Conservation (phyloP, 2,113 vertebrate genomes). For the Anguilla rostrata region DNA sequence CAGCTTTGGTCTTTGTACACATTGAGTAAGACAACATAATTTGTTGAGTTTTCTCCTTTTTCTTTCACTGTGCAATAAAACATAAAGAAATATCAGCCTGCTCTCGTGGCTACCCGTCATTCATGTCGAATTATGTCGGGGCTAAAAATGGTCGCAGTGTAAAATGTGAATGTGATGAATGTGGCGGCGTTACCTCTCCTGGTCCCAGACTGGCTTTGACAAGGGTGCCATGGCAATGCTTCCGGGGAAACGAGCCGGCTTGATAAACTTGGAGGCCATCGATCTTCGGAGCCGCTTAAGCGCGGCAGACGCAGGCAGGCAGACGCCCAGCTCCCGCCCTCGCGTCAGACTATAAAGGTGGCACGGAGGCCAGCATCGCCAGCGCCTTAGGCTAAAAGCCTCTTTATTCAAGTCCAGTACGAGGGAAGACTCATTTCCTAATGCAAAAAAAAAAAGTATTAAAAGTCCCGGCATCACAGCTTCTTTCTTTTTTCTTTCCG, state of each 20-base stretch:
- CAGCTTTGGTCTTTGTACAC: not conserved
- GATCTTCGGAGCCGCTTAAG: not conserved
- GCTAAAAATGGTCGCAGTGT: not conserved
- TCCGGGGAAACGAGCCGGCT: not conserved
- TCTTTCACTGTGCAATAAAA: not conserved
- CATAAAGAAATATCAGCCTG: not conserved
- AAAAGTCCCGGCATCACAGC: too few species aligned
- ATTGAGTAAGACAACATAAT: not conserved
- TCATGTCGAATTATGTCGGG: not conserved
- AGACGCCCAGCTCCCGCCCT: too few species aligned
- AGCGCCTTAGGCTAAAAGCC: not conserved
- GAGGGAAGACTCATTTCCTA: not conserved
- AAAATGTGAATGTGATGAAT: constrained; percentile 10
- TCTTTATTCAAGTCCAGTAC: not conserved
- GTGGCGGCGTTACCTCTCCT: not conserved
- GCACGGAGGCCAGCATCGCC: too few species aligned
- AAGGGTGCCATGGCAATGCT: not conserved
- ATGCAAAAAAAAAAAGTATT: not conserved
- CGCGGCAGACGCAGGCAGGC: too few species aligned
- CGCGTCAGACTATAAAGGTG: too few species aligned
- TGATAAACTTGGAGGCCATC: not conserved
- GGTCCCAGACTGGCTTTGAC: not conserved
- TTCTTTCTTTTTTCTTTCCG: not conserved
- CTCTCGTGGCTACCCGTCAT: not conserved
- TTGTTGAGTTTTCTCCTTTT: constrained; percentile 12